Conservation (phyloP, 2,797 vertebrate species). For the Sebastes jordani region DNA sequence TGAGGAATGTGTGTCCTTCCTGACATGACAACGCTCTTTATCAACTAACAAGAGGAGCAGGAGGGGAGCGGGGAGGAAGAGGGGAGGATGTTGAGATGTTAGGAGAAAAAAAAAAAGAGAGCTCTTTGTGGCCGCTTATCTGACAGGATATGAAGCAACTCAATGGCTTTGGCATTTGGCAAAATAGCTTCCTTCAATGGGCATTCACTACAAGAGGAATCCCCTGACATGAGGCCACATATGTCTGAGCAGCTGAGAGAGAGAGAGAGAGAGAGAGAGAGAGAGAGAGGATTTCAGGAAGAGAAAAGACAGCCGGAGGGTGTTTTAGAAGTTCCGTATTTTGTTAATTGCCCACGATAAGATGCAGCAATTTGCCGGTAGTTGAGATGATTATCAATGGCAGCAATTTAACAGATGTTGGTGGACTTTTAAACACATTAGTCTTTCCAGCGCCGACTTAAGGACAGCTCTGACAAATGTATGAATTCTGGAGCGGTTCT, state of each 20-base stretch:
- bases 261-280: background rate
- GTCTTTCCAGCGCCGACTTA: slow-evolving; percentile 44
- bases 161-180: slow-evolving; percentile 82
- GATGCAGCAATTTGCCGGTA: slow-evolving; percentile 79
- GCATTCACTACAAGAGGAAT: slow-evolving; percentile 75
- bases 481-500: background rate
- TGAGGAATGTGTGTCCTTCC: slow-evolving; percentile 83
- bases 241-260: slow-evolving; percentile 58
- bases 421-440: slow-evolving; percentile 62
- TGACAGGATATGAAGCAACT: slow-evolving; percentile 85
- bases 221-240: slow-evolving; percentile 74
- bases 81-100: slow-evolving; percentile 82
- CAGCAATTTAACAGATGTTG: slow-evolving; percentile 81
- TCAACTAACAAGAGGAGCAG: slow-evolving; percentile 78
- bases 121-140: slow-evolving; percentile 86
- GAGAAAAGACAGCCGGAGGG: slow-evolving; percentile 73
- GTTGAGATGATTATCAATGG: slow-evolving; percentile 82
- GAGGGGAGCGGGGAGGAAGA: slow-evolving; percentile 67
- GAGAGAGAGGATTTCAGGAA: slow-evolving; percentile 43
- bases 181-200: slow-evolving; percentile 86
- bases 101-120: slow-evolving; percentile 64
- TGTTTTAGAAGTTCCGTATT: slow-evolving; percentile 82
- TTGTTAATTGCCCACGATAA: slow-evolving; percentile 81
- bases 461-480: slow-evolving; percentile 47
- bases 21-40: slow-evolving; percentile 83